Conservation (phyloP, 2,888 invertebrate species). For the Trypoxylon attenuatum region DNA sequence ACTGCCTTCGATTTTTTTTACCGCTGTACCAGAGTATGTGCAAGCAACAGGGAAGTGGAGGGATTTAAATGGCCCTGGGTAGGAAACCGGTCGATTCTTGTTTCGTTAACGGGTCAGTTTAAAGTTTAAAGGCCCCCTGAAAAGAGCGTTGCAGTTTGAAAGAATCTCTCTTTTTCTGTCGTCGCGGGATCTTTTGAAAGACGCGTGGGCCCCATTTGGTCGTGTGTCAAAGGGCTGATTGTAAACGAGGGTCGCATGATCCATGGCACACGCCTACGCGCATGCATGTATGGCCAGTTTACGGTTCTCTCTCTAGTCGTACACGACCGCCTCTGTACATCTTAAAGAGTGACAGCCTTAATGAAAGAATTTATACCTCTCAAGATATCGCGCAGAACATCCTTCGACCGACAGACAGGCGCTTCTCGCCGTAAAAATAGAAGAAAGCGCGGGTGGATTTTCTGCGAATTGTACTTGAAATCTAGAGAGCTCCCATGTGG, state of each 20-base stretch:
- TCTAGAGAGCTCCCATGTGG: too few relatives aligned
- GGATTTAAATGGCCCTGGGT: not conserved
- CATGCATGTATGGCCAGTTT: constrained; percentile 15
- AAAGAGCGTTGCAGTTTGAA: constrained; percentile 23
- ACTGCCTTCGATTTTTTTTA: too few relatives aligned
- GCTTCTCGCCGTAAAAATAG: not conserved
- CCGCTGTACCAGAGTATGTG: not conserved
- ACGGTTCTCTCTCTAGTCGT: not conserved
- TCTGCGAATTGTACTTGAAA: too few relatives aligned
- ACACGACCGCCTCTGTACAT: constrained; percentile 3
- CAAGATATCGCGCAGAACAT: not conserved
- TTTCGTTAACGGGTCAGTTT: constrained; percentile 44
- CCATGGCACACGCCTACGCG: constrained; percentile 57
- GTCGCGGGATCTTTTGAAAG: constrained; percentile 34
- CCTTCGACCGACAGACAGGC: not conserved
- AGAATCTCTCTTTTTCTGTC: constrained; percentile 32
- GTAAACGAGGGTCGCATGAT: constrained; percentile 59
- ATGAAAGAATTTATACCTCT: constrained; percentile 32
- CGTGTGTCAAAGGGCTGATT: constrained; percentile 63
- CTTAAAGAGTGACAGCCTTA: constrained; percentile 20
- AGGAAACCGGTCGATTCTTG: constrained; percentile 31
- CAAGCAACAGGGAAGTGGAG: not conserved
- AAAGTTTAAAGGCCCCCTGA: constrained; percentile 49
- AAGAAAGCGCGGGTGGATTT: not conserved
- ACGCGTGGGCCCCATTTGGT: constrained; percentile 52